Base-by-base conservation (phyloP, 2,888 invertebrate genomes). In the Apoda limacodes region DNA sequence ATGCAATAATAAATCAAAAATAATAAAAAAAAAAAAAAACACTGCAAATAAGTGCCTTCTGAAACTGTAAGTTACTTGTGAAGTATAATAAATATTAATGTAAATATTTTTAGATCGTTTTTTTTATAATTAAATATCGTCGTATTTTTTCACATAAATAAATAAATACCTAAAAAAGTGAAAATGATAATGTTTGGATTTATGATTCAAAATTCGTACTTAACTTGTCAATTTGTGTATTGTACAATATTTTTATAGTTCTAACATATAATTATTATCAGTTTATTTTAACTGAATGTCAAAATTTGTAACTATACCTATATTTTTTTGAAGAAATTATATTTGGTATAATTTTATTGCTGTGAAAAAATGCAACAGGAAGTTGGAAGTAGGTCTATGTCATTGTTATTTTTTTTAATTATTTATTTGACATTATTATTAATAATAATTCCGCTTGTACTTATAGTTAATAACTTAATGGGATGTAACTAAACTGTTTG, bases 31-130 rank as follows among this genome's bases (percentile, higher is more conserved):
- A n/a, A n/a, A n/a, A n/a, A n/a, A n/a, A n/a, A n/a, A 32, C 34
- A 37, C 37, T 24, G 28, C 28, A 22, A 35, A 39, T 42, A 53
- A 40, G 70, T 75, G 75, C 74, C 74, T 76, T 74, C 60, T 60
- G 50, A 62, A 66, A 70, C 71, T 75, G 74, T 70, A 74, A 75
- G 66, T 68, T 70, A 74, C 62, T 71, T 65, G 72, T 36, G 44
- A 45, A 42, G 51, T 59, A 59, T 46, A n/a, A n/a, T n/a, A n/a
- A n/a, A n/a, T n/a, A 56, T 45, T 60, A 60, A 58, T 72, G 70
- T 72, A 70, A 62, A 70, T 71, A 72, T 47, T 53, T 50, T 55
- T 55, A 52, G 37, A 39, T 17, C 33, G 42, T 43, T 41, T 45
- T 51, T 46, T 50, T 41, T 39, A 35, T 40, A 48, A 48, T 41